A percentile compares a stretch with the other conserved stretches of the same genome.
Conservation (phyloP, 2,888 invertebrate genomes). For the Lepetodrilus schrolli region DNA sequence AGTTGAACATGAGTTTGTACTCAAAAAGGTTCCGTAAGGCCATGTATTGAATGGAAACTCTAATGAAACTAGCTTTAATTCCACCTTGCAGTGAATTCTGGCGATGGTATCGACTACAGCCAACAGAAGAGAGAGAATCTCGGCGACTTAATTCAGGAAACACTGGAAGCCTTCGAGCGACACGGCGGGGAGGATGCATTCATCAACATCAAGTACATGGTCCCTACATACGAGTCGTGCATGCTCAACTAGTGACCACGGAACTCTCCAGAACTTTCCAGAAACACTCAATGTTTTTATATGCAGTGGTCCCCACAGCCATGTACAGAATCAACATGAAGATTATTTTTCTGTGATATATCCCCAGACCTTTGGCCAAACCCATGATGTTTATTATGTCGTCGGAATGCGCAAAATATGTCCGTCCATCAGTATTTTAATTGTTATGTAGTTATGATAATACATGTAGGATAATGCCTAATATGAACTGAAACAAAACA, state of each 20-base stretch:
- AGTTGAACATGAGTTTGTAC: no score
- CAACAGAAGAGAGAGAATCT: slow-evolving; percentile 90
- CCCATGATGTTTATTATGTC: neutral
- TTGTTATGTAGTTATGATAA: no score
- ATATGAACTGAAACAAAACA: no score
- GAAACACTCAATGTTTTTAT: neutral
- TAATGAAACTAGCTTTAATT: no score
- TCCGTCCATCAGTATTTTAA: neutral
- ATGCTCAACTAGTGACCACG: slow-evolving; percentile 68
- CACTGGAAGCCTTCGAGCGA: slow-evolving; percentile 90
- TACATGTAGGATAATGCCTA: no score
- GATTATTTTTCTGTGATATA: slow-evolving; percentile 6
- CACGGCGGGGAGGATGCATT: slow-evolving; percentile 97
- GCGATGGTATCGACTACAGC: slow-evolving; percentile 92
- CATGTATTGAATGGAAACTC: no score
- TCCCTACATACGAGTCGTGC: slow-evolving; percentile 96
- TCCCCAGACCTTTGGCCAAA: neutral
- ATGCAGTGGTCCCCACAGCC: neutral
- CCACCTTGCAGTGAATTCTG: slow-evolving; percentile 84
- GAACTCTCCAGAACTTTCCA: neutral
- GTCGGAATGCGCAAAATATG: neutral
- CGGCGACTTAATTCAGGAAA: slow-evolving; percentile 93
- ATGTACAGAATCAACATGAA: slow-evolving; percentile 13
- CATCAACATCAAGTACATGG: slow-evolving; percentile 98
- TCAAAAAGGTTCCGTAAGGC: no score